Percentiles rank a stretch among this genome's conserved stretches.
These are phyloP conservation scores for Drosophila paracracens DNA, from an alignment of 2,888 invertebrate genomes.

Conservation along the genomic window DNA sequence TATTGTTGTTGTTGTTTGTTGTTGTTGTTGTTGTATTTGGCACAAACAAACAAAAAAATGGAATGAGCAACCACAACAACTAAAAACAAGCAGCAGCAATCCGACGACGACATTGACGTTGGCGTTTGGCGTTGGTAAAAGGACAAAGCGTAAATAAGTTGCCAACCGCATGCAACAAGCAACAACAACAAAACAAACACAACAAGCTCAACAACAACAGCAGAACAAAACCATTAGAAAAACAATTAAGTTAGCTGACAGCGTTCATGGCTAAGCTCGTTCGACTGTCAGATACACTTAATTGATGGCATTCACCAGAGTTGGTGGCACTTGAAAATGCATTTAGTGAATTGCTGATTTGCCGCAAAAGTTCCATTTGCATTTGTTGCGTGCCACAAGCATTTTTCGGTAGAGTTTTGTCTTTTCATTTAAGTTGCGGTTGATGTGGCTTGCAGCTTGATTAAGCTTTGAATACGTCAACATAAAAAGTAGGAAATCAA, in stretches of 20 bases:
- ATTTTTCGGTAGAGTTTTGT: background rate
- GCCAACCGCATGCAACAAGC: conserved; percentile 47
- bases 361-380: background rate
- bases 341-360: conserved; percentile 6
- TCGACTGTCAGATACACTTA: conserved; percentile 53
- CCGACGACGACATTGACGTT: conserved; percentile 50
- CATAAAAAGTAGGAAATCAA: background rate
- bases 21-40: conserved; percentile 20
- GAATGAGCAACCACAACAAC: conserved; percentile 36
- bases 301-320: conserved; percentile 45
- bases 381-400: background rate
- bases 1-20: conserved; percentile 5
- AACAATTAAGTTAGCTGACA: conserved; percentile 53
- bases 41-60: conserved; percentile 5
- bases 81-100: conserved; percentile 27
- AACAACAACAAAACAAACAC: conserved; percentile 15
- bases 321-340: conserved; percentile 25
- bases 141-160: conserved; percentile 67
- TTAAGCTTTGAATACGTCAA: background rate
- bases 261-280: conserved; percentile 26
- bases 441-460: background rate
- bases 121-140: conserved; percentile 36
- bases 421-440: background rate
- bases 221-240: conserved; percentile 47
- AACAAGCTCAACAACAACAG: conserved; percentile 16